Conservation (phyloP, 92 coral and sea anemone genomes). For the Montipora capitata region DNA sequence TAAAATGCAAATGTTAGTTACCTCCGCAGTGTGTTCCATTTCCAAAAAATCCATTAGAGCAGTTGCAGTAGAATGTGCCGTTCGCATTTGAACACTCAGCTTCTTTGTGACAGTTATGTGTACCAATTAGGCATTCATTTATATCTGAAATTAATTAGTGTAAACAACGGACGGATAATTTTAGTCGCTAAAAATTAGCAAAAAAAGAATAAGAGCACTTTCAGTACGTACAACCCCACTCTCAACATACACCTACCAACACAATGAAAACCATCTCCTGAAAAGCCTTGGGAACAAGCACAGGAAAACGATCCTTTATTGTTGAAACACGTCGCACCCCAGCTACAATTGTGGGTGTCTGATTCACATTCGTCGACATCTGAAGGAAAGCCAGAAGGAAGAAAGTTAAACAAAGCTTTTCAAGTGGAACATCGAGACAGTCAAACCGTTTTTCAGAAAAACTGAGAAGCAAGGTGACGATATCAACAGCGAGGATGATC, state of each 20-base stretch:
- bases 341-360: slow-evolving; percentile 62
- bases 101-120: slow-evolving; percentile 73
- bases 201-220: background rate
- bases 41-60: slow-evolving; percentile 76
- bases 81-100: slow-evolving; percentile 76
- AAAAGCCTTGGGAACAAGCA: slow-evolving; percentile 50
- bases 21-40: slow-evolving; percentile 82
- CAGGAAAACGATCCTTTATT: slow-evolving; percentile 66
- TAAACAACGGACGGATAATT: background rate
- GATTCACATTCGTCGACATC: slow-evolving; percentile 59
- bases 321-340: slow-evolving; percentile 60
- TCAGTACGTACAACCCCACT: background rate
- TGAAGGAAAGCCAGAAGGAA: background rate
- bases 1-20: background rate
- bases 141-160: slow-evolving; percentile 49
- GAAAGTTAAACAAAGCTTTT: background rate
- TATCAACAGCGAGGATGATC: too few species aligned
- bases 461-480: too few species aligned
- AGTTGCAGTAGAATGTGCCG: slow-evolving; percentile 74
- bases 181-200: background rate
- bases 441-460: too few species aligned
- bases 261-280: slow-evolving; percentile 69
- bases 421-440: too few species aligned
- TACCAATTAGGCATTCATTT: slow-evolving; percentile 70
- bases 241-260: slow-evolving; percentile 31